Base-by-base conservation (phyloP, 2,113 vertebrate species). In the Syngnathus typhle region DNA sequence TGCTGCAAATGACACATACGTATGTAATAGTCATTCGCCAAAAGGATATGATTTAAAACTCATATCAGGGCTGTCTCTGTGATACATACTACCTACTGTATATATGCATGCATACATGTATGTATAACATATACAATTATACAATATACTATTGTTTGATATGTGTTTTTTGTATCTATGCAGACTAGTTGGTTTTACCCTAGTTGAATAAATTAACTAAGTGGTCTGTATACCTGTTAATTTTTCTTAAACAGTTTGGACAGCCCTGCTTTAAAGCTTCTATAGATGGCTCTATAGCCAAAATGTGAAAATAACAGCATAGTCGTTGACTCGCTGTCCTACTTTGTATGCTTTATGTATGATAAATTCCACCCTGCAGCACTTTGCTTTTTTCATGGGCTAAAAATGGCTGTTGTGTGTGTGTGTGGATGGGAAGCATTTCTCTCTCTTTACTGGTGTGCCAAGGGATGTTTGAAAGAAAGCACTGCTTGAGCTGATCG, bases 401-500 rank as follows among this genome's bases (percentile, higher is more conserved):
- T 32, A 58, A 58, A 58, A 58, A 58, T 15, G 13, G 55, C 13
- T 58, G 55, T 27, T 58, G 55, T 55, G 55, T 54, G n/a, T 55
- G 21, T 55, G n/a, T 55, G 21, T 55, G 52, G 52, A 55, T 55
- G 52, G 74, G 72, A 75, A 60, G 73, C 84, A 66, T 87, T 85
- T 85, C 83, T 87, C 52, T 85, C 83, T 87, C 52, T 23, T n/a
- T 15, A 46, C 18, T 7, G 41, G 39, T 44, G 61, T 19, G 13
- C 43, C 21, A 12, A 58, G 55, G 27, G 39, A 32, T 44, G 39
- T 44, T 46, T 27, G 41, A 47, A 44, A 23, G 39, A 27, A 9
- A 27, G 23, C 23, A 46, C 7, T 15, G n/a, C 39, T 36, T 78
- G 67, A 72, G 52, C 80, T 83, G 58, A 78, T 83, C 80, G 79